Base-by-base conservation (phyloP, 2,888 invertebrate genomes). In the Ormyrus labotus region DNA sequence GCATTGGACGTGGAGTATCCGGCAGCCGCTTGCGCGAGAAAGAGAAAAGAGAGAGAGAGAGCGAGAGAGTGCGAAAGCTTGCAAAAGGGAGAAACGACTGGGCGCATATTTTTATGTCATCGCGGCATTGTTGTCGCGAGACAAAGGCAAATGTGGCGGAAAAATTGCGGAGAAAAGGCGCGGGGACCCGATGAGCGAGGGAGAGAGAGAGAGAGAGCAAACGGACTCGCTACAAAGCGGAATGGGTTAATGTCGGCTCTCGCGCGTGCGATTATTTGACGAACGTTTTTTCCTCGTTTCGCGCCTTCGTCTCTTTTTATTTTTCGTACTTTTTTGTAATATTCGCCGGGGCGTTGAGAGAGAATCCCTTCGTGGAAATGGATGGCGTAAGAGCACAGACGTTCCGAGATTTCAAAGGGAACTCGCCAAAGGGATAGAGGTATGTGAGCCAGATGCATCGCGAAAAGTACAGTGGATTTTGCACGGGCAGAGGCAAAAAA, bases 61-160 rank as follows among this genome's bases (percentile, higher is more conserved):
- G 65, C 48, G 55, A 55, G 19, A 34, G 55, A 58, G 45, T 34
- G 53, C 34, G 10, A 10, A n/a, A 53, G 63, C 19, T 55, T 6
- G 68, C 60, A 51, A 64, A 74, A 80, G 78, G 78, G 84, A 83
- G 85, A 85, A 84, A 83, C 83, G 86, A 85, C 84, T 84, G 82
- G 83, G 88, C 87, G 88, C 89, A 90, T 89, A 90, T 89, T 90
- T 90, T 89, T 88, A 89, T 88, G 90, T 90, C 89, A 90, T 88
- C 88, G 86, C 85, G 88, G 89, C 89, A 89, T 90, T 84, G 93
- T 93, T 82, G 92, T 92, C 84, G 92, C 89, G 84, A 93, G 90
- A 85, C 89, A 89, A 85, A 92, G 87, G 87, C 90, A 90, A 88
- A 91, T 90, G 87, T 87, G 86, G 86, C 89, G 87, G 87, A 89